Conservation (phyloP, 2,113 vertebrate species). For the Perca schrenkii region DNA sequence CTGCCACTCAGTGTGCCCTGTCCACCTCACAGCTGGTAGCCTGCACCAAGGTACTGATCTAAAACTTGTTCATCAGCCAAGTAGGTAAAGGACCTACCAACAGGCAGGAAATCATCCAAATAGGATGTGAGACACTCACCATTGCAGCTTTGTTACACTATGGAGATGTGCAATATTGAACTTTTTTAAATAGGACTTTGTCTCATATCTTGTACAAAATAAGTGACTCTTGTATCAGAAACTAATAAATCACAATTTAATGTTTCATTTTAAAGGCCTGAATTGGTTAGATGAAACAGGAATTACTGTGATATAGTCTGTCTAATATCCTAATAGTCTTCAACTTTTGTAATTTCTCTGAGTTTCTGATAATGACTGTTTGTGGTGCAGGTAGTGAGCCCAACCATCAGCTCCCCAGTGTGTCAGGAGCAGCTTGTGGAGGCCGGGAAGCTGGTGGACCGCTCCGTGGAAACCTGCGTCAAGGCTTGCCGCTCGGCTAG, state of each 20-base stretch:
- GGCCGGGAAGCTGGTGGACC: conserved; percentile 96
- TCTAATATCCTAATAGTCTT: neutral
- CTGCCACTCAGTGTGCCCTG: conserved; percentile 97
- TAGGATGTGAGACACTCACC: neutral
- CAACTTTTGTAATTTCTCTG: neutral
- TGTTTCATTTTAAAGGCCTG: neutral
- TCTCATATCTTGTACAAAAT: neutral
- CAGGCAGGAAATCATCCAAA: neutral
- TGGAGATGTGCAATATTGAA: neutral
- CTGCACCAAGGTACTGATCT: conserved; percentile 92
- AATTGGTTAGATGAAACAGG: neutral
- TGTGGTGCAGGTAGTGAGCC: conserved; percentile 92
- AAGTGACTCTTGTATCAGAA: neutral
- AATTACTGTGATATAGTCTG: neutral
- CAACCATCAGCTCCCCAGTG: conserved; percentile 97
- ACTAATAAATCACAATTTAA: neutral
- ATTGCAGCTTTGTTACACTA: neutral
- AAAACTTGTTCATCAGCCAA: conserved; percentile 21
- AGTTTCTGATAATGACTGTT: conserved; percentile 19
- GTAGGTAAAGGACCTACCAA: conserved; percentile 34
- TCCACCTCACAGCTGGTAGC: conserved; percentile 99
- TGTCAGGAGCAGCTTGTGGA: conserved; percentile 99
- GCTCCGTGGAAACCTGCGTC: conserved; percentile 95
- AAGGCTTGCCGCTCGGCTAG: conserved; percentile 94
- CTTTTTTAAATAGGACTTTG: neutral